Percentiles rank a stretch among this genome's conserved stretches.
phyloP scores from a whole-genome alignment of 2,113 vertebrate genomes.

The Calyptommatus sinebrachiatus region DNA sequence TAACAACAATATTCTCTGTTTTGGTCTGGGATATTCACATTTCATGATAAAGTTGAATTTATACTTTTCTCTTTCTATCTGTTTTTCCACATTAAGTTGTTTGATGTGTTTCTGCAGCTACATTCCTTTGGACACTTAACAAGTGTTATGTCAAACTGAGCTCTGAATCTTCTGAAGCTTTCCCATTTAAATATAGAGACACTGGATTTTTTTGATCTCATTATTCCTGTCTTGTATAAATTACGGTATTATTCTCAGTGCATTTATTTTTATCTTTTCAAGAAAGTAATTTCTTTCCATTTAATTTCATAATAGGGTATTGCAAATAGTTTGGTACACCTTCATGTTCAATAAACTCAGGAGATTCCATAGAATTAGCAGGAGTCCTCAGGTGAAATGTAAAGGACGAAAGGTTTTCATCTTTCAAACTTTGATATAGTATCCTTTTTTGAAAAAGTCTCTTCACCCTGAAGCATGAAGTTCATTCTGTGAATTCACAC shows the following conservation, averaged over 20 bases:
- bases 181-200: constrained; percentile 28
- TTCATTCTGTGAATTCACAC: constrained; percentile 32
- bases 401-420: constrained; percentile 24
- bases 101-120: neutral
- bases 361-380: neutral
- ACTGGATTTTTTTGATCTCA: constrained; percentile 23
- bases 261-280: constrained; percentile 32
- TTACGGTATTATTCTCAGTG: neutral
- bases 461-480: constrained; percentile 31
- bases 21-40: too few species aligned
- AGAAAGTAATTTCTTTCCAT: constrained; percentile 11
- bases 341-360: neutral
- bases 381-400: constrained; percentile 25
- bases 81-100: constrained; percentile 5
- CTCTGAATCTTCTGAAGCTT: neutral
- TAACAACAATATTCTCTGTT: too few species aligned
- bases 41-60: neutral
- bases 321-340: constrained; percentile 24
- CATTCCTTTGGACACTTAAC: neutral
- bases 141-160: neutral
- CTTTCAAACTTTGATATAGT: constrained; percentile 4
- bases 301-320: constrained; percentile 35
- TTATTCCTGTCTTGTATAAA: neutral
- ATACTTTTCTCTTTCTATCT: constrained; percentile 30
- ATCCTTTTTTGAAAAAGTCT: neutral